Base-by-base conservation (phyloP, 2,888 invertebrate species). In the Drosophila nigritarsus region DNA sequence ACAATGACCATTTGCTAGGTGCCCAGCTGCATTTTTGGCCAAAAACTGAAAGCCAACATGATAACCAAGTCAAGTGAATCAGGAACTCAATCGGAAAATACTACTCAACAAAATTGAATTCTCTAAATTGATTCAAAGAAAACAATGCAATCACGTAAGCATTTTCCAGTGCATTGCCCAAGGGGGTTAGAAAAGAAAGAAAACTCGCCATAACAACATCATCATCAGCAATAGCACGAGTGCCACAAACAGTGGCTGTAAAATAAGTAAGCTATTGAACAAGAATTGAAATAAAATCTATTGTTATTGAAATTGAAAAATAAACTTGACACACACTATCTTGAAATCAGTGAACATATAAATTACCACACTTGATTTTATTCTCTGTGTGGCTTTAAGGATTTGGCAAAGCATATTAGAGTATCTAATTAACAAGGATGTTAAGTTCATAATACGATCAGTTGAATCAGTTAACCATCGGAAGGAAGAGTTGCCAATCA, bases 251-350 rank as follows among this genome's bases (percentile, higher is more conserved):
- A 89, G 87, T 81, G 58, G 71, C 81, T 49, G 59, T 75, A 83
- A 78, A 87, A 75, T 78, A 76, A 74, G 69, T 71, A 65, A 76
- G 75, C 72, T 81, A 89, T 87, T 75, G 71, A 63, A 71, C 69
- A 75, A 65, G 61, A 80, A 78, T 78, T 80, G 75, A 78, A 76
- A 78, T 73, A 75, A 81, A 76, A 76, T 69, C 62, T 67, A 87
- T 78, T 64, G 83, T 68, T 76, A 83, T 87, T 81, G 87, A 86
- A 88, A 77, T 70, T 55, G 87, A 63, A 79, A 53, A 49, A 60
- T 30, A 63, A 65, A 49, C 58, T 42, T 51, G 64, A 45, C 40
- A 49, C 18, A 38, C 36, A 56, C 15, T 65, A 49, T 13, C 27
- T 24, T 51, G 9, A 56, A 64, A 61, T 49, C 77, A 48, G 58